Percentiles rank a stretch among this genome's conserved stretches.
Conservation (phyloP, 2,797 vertebrate species). For the Cyclura pinguis region DNA sequence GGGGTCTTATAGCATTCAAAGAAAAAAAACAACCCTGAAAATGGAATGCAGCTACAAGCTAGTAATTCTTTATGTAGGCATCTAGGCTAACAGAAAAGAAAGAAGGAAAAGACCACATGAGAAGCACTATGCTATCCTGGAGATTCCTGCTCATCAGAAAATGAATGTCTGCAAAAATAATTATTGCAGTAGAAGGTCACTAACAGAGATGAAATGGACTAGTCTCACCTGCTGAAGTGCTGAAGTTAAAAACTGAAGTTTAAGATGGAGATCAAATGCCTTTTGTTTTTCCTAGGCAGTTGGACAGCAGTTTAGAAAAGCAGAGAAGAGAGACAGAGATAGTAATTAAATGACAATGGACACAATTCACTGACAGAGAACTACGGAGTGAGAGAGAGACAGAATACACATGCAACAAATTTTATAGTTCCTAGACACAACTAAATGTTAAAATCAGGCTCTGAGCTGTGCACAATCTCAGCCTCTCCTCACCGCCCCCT, state of each 20-base stretch:
- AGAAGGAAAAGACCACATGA: not conserved
- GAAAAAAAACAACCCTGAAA: too few species aligned
- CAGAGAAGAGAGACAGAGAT: constrained; percentile 65
- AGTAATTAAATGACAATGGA: constrained; percentile 46
- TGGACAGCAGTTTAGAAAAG: constrained; percentile 74
- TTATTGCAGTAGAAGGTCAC: not conserved
- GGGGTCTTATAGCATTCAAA: too few species aligned
- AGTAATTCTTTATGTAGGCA: not conserved
- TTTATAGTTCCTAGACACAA: constrained; percentile 5
- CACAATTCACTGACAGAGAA: constrained; percentile 52
- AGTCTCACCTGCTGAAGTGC: constrained; percentile 88
- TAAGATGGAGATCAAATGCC: constrained; percentile 84
- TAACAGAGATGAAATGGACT: constrained; percentile 51
- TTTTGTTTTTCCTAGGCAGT: constrained; percentile 80
- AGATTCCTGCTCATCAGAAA: not conserved
- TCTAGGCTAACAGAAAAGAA: not conserved
- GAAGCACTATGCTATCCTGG: not conserved
- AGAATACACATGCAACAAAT: constrained; percentile 23
- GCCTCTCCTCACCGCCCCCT: not conserved
- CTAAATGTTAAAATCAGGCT: not conserved
- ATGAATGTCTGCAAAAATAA: not conserved
- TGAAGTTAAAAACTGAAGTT: constrained; percentile 86
- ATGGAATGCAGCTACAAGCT: not conserved
- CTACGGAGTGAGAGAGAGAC: constrained; percentile 42
- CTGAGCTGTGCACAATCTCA: not conserved